Percentiles rank a stretch among this genome's conserved stretches.
These are phyloP conservation scores for Phortica variegata DNA, from an alignment of 1,140 invertebrate species.

Conservation along the genomic window DNA sequence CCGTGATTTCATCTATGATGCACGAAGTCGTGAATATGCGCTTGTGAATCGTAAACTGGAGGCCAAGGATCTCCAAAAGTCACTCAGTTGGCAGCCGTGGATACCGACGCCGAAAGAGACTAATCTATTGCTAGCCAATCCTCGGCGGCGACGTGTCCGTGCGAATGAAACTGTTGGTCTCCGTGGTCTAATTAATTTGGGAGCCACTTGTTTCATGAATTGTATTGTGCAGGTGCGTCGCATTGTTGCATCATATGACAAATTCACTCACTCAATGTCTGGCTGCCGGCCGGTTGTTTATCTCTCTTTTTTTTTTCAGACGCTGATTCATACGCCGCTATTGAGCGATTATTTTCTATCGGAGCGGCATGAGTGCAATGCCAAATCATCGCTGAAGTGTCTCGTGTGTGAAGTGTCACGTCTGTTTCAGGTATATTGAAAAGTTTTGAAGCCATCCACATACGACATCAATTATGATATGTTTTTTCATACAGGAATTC, in stretches of 20 bases:
- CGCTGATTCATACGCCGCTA: conserved; percentile 91
- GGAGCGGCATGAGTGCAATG: conserved; percentile 84
- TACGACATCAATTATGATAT: too few relatives aligned
- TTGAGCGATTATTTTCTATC: conserved; percentile 94
- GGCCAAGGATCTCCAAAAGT: conserved; percentile 68
- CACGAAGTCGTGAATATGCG: conserved; percentile 66
- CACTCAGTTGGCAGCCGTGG: conserved; percentile 75
- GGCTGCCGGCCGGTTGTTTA: too few relatives aligned
- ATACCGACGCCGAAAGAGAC: conserved; percentile 75
- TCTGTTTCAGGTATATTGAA: conserved; percentile 66
- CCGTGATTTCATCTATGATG: conserved; percentile 89
- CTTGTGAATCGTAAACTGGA: conserved; percentile 60
- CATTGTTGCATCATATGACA: too few relatives aligned
- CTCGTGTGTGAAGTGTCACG: conserved; percentile 91
- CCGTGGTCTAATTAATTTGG: conserved; percentile 91
- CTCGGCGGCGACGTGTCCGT: conserved; percentile 75
- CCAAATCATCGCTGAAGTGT: conserved; percentile 68
- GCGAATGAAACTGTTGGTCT: conserved; percentile 85
- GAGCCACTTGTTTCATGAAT: conserved; percentile 99
- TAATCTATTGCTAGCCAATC: conserved; percentile 68
- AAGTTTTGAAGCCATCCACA: too few relatives aligned
- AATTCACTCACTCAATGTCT: too few relatives aligned
- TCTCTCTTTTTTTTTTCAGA: conserved; percentile 55
- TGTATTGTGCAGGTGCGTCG: conserved; percentile 82
- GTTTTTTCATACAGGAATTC: conserved; percentile 68